Evolutionary conservation across 2,113 vertebrate species (phyloP).

Genomic region (Triplophysa siluroides): DNA sequence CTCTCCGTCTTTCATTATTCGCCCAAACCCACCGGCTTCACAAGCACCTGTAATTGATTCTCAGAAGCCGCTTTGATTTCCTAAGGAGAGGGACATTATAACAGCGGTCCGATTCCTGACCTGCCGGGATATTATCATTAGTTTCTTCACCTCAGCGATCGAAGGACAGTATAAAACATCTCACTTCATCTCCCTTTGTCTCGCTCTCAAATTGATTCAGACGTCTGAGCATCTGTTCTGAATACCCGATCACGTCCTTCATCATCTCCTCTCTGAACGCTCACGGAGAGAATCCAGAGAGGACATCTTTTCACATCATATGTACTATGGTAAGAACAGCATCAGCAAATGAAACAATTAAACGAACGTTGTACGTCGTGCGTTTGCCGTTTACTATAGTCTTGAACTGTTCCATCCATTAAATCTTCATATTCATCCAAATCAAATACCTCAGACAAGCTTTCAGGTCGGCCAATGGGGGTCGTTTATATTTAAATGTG

Average conservation of each 20-base stretch:
- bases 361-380: too few species aligned
- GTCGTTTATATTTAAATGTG: too few species aligned
- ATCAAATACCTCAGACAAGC: too few species aligned
- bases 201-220: slow-evolving; percentile 68
- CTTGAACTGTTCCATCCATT: too few species aligned
- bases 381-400: too few species aligned
- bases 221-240: slow-evolving; percentile 54
- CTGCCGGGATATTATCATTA: slow-evolving; percentile 51
- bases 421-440: too few species aligned
- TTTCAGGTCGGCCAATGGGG: too few species aligned
- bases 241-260: slow-evolving; percentile 62
- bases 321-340: too few species aligned
- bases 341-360: too few species aligned
- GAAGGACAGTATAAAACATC: slow-evolving; percentile 62
- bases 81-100: slow-evolving; percentile 50
- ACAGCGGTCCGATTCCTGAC: slow-evolving; percentile 59
- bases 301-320: neutral
- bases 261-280: slow-evolving; percentile 40
- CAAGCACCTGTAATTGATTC: neutral
- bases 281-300: slow-evolving; percentile 15
- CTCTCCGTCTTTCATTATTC: neutral
- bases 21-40: neutral
- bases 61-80: slow-evolving; percentile 42
- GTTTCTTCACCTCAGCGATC: slow-evolving; percentile 56
- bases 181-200: slow-evolving; percentile 18